Evolutionary conservation across 2,797 vertebrate species (phyloP).

Genomic region (Cheracebus regulus): DNA sequence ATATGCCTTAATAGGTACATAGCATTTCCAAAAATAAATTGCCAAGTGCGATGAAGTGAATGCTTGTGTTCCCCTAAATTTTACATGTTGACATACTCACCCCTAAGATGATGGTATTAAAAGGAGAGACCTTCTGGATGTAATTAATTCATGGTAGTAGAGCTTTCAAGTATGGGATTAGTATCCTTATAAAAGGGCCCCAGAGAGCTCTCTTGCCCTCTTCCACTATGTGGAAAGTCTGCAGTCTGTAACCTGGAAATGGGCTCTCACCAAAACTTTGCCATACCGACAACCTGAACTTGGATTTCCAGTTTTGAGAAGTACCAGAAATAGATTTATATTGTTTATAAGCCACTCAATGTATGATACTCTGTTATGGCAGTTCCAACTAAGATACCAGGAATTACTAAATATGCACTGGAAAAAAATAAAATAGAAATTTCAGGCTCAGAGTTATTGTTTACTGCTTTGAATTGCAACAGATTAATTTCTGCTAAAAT

Average conservation of each 20-base stretch:
- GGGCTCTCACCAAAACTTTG: not conserved
- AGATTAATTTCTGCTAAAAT: constrained; percentile 14
- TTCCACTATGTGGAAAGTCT: not conserved
- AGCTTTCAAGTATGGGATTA: not conserved
- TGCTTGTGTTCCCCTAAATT: not conserved
- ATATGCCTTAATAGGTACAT: not conserved
- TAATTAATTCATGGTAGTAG: not conserved
- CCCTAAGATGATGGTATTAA: not conserved
- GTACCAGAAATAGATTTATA: not conserved
- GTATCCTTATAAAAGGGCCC: not conserved
- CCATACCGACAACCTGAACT: not conserved
- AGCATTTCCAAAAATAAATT: not conserved
- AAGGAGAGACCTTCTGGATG: accelerated
- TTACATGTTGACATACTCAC: not conserved
- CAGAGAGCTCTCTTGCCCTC: not conserved
- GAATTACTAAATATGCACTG: not conserved
- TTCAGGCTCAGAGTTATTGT: not conserved
- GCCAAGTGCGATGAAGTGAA: not conserved
- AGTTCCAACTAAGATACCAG: not conserved
- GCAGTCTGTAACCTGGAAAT: not conserved
- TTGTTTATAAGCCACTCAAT: not conserved
- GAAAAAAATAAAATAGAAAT: not conserved
- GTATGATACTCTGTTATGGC: not conserved
- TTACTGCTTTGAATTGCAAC: not conserved
- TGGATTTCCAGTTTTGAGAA: not conserved